Conservation (phyloP, 1,140 invertebrate species). For the Meteorus sp. region DNA sequence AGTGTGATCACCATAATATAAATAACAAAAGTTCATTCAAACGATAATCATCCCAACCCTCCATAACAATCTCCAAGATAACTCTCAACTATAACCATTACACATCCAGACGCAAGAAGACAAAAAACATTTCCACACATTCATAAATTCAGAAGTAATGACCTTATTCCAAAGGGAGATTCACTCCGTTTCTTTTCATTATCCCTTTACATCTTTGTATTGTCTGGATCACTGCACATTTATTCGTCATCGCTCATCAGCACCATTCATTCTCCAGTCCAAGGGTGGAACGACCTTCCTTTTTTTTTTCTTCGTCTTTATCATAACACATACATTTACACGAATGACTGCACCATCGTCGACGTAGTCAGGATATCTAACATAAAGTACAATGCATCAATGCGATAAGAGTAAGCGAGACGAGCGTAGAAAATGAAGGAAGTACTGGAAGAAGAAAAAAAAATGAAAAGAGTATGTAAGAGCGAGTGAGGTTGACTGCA, state of each 20-base stretch:
- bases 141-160: background rate
- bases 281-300: slow-evolving; percentile 32
- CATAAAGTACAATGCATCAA: slow-evolving; percentile 41
- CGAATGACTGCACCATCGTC: background rate
- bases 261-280: slow-evolving; percentile 28
- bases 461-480: slow-evolving; percentile 3
- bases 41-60: too few relatives aligned
- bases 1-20: too few relatives aligned
- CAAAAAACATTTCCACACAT: background rate
- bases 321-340: too few relatives aligned
- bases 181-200: background rate
- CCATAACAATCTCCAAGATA: too few relatives aligned
- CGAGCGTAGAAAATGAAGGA: background rate
- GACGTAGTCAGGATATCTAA: slow-evolving; percentile 29
- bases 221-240: too few relatives aligned
- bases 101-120: too few relatives aligned
- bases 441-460: slow-evolving; percentile 6
- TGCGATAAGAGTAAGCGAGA: slow-evolving; percentile 35
- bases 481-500: slow-evolving; percentile 26
- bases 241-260: too few relatives aligned
- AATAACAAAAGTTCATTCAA: too few relatives aligned
- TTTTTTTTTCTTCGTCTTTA: too few relatives aligned
- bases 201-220: too few relatives aligned
- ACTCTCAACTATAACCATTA: too few relatives aligned
- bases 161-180: background rate